Conservation (phyloP, 2,888 invertebrate species). For the Aporophyla lueneburgensis region DNA sequence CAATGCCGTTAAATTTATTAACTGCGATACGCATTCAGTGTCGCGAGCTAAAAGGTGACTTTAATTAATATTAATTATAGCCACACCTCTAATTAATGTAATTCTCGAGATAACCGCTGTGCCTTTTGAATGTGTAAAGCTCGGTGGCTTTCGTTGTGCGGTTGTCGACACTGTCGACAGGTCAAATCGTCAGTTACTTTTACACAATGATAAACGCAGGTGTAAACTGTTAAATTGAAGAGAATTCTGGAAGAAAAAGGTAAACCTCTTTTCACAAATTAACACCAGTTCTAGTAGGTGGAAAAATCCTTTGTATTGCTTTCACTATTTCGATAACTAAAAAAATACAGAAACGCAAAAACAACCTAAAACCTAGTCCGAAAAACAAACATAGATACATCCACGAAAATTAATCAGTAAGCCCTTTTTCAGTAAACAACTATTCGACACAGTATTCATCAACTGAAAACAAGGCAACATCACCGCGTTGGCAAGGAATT, state of each 20-base stretch:
- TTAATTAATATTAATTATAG: slow-evolving; percentile 91
- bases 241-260: neutral
- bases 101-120: slow-evolving; percentile 85
- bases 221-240: slow-evolving; percentile 31
- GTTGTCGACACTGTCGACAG: slow-evolving; percentile 50
- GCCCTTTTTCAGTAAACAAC: slow-evolving; percentile 74
- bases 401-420: slow-evolving; percentile 57
- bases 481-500: slow-evolving; percentile 84
- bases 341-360: slow-evolving; percentile 5
- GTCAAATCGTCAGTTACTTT: slow-evolving; percentile 46
- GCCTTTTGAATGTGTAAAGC: slow-evolving; percentile 78
- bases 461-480: slow-evolving; percentile 83
- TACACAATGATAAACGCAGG: slow-evolving; percentile 44
- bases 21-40: slow-evolving; percentile 90
- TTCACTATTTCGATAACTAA: no score
- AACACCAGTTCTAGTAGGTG: neutral
- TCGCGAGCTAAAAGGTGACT: slow-evolving; percentile 89
- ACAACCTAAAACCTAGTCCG: slow-evolving; percentile 1
- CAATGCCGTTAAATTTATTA: slow-evolving; percentile 90
- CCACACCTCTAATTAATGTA: slow-evolving; percentile 90
- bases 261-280: neutral
- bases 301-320: neutral
- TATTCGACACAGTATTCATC: slow-evolving; percentile 78
- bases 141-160: slow-evolving; percentile 68
- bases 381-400: slow-evolving; percentile 41